Conservation (phyloP, 2,113 vertebrate genomes). For the Callaeas wilsoni region DNA sequence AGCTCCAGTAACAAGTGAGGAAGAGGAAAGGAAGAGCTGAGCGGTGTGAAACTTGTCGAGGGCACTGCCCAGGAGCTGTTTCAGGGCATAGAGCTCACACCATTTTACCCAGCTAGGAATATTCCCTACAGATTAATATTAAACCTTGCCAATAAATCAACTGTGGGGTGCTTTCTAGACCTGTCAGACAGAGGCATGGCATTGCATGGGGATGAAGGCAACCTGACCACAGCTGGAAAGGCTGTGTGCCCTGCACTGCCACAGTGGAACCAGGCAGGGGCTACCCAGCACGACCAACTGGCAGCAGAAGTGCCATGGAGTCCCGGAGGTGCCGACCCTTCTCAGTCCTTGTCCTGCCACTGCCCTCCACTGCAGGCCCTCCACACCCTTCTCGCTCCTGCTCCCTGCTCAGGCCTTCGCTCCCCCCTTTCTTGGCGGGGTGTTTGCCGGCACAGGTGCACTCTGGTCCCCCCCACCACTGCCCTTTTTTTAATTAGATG, state of each 20-base stretch:
- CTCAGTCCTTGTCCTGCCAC: neutral
- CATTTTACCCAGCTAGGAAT: neutral
- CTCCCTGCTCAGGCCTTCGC: neutral
- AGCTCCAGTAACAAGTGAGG: neutral
- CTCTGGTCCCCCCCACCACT: rapidly evolving
- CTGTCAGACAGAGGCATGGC: neutral
- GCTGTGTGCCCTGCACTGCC: neutral
- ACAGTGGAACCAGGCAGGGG: rapidly evolving
- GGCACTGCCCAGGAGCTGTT: neutral
- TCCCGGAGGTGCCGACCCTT: rapidly evolving
- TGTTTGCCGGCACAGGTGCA: conserved; percentile 24
- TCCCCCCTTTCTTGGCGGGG: neutral
- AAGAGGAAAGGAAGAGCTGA: neutral
- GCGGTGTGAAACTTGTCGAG: neutral
- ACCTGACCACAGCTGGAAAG: neutral
- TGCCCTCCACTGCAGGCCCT: neutral
- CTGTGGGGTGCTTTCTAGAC: neutral
- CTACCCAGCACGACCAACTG: rapidly evolving
- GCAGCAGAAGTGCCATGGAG: rapidly evolving
- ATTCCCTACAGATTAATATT: neutral
- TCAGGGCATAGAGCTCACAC: neutral
- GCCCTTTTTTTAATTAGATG: conserved; percentile 47
- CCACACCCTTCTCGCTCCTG: rapidly evolving
- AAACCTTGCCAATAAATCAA: neutral
- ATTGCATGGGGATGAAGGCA: neutral